phyloP scores from a whole-genome alignment of 2,113 vertebrate genomes.

The Gallinago undulata region DNA sequence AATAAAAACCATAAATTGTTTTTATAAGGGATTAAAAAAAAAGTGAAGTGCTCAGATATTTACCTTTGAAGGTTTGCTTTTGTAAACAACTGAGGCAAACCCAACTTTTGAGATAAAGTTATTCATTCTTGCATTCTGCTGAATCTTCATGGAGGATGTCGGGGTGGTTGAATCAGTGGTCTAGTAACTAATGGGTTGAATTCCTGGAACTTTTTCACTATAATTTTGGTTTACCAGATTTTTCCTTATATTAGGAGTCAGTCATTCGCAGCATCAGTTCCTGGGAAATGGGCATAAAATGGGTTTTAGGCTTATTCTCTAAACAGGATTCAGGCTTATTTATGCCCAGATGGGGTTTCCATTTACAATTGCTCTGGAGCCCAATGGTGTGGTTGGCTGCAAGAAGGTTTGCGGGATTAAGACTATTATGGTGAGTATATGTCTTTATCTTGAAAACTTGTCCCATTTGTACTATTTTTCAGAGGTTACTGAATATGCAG shows the following conservation, averaged over 20 bases:
- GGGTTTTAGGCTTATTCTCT: background rate
- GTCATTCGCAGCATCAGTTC: background rate
- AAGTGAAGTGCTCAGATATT: background rate
- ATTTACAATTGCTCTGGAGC: background rate
- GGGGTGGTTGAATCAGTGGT: background rate
- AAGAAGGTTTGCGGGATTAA: background rate
- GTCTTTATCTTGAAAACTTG: background rate
- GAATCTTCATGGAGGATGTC: background rate
- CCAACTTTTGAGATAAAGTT: background rate
- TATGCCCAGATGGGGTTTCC: background rate
- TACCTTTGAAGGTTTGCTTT: background rate
- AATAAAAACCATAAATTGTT: background rate
- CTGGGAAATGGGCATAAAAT: background rate
- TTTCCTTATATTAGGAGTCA: background rate
- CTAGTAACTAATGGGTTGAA: background rate
- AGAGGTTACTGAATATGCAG: background rate
- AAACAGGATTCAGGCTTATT: background rate
- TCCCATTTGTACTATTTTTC: background rate
- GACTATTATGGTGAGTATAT: background rate
- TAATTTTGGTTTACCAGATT: background rate
- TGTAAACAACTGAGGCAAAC: background rate
- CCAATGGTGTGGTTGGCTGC: background rate
- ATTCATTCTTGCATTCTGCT: background rate
- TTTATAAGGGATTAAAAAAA: background rate
- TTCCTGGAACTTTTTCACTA: background rate